Percentiles rank a stretch among this genome's conserved stretches.
Conservation (phyloP, 2,797 vertebrate genomes). For the Trachurus trachurus region DNA sequence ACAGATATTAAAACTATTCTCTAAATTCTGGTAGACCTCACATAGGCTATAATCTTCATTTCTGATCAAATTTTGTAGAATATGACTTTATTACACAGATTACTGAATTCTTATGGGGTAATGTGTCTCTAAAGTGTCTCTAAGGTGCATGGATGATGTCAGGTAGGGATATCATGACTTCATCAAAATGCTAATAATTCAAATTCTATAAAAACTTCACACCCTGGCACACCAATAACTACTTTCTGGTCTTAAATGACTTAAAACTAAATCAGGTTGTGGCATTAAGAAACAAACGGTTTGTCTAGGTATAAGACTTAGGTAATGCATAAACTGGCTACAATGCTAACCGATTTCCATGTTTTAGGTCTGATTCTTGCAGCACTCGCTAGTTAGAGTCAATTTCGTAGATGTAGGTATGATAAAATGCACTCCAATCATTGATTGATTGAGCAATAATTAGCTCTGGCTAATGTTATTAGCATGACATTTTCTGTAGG, state of each 20-base stretch:
- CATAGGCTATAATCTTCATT: slow-evolving; percentile 11
- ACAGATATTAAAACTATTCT: slow-evolving; percentile 14
- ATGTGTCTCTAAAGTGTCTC: background rate
- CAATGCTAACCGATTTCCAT: background rate
- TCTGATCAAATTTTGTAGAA: slow-evolving; percentile 20
- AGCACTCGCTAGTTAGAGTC: no score
- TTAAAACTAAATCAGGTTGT: slow-evolving; percentile 5
- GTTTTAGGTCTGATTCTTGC: no score
- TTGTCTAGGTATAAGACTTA: background rate
- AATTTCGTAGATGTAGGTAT: background rate
- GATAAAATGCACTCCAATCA: background rate
- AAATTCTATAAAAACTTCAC: background rate
- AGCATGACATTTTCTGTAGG: background rate
- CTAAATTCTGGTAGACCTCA: slow-evolving; percentile 30
- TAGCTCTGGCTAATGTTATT: background rate
- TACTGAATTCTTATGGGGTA: background rate
- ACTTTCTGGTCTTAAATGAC: background rate
- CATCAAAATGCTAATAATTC: background rate
- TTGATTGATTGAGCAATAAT: background rate
- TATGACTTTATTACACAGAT: background rate
- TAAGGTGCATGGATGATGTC: background rate
- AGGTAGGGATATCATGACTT: background rate
- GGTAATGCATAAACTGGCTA: background rate
- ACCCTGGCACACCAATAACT: background rate
- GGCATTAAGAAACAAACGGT: background rate